Evolutionary conservation across 2,797 vertebrate species (phyloP).

Genomic region (Tragopan temminckii): DNA sequence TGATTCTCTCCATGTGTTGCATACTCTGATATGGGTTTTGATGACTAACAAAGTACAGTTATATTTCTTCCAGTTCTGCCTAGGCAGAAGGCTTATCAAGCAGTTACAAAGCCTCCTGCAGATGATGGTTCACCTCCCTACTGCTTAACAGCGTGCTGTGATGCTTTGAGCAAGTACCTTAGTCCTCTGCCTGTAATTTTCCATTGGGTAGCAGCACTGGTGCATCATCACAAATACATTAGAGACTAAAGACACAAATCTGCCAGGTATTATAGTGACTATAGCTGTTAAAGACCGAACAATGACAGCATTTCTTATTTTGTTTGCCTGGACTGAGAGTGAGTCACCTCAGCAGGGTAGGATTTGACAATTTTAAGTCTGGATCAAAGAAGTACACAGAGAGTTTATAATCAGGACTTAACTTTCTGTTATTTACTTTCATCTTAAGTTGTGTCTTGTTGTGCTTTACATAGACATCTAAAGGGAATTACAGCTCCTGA

Average conservation of each 20-base stretch:
- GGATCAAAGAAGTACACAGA: background rate
- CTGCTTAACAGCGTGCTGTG: background rate
- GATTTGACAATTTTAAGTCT: background rate
- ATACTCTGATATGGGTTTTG: background rate
- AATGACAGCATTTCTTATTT: background rate
- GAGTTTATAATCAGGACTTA: background rate
- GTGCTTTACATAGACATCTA: background rate
- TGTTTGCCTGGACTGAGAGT: background rate
- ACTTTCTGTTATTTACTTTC: slow-evolving; percentile 17
- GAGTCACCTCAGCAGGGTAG: background rate
- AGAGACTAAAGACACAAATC: background rate
- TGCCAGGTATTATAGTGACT: background rate
- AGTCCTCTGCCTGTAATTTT: background rate
- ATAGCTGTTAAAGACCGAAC: background rate
- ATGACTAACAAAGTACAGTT: background rate
- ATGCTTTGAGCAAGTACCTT: background rate
- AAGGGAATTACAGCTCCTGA: background rate
- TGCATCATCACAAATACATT: background rate
- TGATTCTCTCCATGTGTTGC: background rate
- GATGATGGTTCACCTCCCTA: background rate
- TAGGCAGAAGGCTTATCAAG: background rate
- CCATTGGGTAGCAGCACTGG: background rate
- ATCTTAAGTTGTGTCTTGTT: background rate
- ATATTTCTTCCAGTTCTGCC: background rate
- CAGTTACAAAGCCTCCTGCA: background rate